Base-by-base conservation (phyloP, 2,797 vertebrate genomes). In the Valencia hispanica region DNA sequence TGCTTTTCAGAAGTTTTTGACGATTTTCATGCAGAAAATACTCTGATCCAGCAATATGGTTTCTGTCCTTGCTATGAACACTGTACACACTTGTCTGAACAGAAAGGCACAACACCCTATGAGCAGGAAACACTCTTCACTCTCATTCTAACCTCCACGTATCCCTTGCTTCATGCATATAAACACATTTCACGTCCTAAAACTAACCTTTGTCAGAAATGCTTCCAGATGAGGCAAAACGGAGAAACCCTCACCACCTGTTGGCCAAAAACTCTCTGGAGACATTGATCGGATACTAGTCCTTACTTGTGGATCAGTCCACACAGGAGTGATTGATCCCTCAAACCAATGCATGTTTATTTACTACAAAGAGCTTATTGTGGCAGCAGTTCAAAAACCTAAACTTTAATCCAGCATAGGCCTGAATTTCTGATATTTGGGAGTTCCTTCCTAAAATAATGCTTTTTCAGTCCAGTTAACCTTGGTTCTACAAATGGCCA, bases 1-100 rank as follows among this genome's bases (percentile, higher is more conserved):
- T 10, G 6, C n/a, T 53, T n/a, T 9, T 25, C 25, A 53, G 25
- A 55, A n/a, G 27, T 55, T 22, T 51, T 25, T 51, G 7, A 51
- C 50, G 18, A 51, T 39, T 65, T 34, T 12, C 36, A 12, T 65
- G 18, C 30, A 39, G 25, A 36, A 25, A 25, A 65, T 39, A 90
- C 90, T 79, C 87, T 90, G 90, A 93, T 82, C 80, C 79, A 84
- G 82, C 73, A 66, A 81, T 80, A 86, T 86, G 84, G 82, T 94
- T 94, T 91, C 94, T 87, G 80, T 70, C 86, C 87, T 93, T 94
- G 92, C 93, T 92, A 95, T 92, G 84, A 94, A 94, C 77, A 86
- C 83, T 80, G 84, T 92, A 86, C 75, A 86, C 80, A 91, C 92
- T 93, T 89, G 87, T 90, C 84, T 84, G 85, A 88, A 83, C 74